These are phyloP conservation scores for Asobara japonica DNA, from an alignment of 1,140 invertebrate genomes.

Conservation along the genomic window DNA sequence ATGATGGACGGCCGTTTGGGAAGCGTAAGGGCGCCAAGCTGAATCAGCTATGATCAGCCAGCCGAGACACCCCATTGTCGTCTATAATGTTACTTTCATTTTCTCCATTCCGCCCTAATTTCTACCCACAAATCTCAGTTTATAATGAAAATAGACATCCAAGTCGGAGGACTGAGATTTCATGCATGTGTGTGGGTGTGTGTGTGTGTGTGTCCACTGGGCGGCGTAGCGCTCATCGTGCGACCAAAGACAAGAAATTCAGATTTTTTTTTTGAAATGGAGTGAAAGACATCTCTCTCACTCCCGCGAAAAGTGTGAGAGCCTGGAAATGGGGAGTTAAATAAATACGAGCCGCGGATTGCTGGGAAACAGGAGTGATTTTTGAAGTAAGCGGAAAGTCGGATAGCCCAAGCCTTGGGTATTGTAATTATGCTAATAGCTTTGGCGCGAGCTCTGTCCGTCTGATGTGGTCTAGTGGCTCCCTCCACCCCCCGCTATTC, in stretches of 20 bases:
- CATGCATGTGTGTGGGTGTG: no score
- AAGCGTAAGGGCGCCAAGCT: conserved; percentile 52
- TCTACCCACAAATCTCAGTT: not conserved
- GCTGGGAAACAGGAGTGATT: conserved; percentile 4
- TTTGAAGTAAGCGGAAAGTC: conserved; percentile 66
- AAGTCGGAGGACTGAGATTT: no score
- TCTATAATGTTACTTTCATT: not conserved
- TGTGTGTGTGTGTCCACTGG: no score
- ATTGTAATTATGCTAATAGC: conserved; percentile 69
- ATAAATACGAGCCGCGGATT: not conserved
- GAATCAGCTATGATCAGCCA: conserved; percentile 55
- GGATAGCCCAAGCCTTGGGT: conserved; percentile 48
- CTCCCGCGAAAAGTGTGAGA: no score
- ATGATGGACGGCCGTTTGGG: conserved; percentile 50
- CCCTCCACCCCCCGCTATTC: conserved; percentile 1
- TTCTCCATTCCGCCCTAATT: not conserved
- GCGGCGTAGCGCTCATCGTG: no score
- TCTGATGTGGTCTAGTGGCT: conserved; percentile 63
- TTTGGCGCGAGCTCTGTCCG: conserved; percentile 52
- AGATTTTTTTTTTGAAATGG: no score
- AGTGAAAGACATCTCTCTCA: no score
- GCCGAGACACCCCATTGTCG: conserved; percentile 48
- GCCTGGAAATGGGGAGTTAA: not conserved
- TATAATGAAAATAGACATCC: no score
- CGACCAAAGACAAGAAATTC: no score